Percentiles rank a stretch among this genome's conserved stretches.
Evolutionary conservation across 1,140 invertebrate species (phyloP).

Genomic region (Hestina assimilis): DNA sequence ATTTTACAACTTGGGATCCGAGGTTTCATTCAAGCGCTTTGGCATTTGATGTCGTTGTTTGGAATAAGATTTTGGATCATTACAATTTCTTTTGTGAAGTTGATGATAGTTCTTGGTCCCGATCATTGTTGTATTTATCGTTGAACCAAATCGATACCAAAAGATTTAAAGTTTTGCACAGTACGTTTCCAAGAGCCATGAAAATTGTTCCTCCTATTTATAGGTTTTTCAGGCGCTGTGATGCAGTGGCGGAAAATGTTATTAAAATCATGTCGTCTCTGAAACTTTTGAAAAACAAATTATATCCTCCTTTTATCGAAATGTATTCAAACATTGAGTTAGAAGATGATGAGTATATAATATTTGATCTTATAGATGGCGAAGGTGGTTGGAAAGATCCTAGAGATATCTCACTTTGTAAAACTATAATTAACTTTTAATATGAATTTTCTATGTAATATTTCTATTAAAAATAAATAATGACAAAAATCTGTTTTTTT

Average conservation of each 20-base stretch:
- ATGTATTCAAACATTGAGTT: conserved; percentile 35
- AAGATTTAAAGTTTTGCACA: conserved; percentile 43
- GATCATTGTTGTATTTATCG: conserved; percentile 46
- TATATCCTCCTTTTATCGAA: conserved; percentile 41
- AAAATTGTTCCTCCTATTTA: conserved; percentile 19
- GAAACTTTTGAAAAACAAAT: conserved; percentile 13
- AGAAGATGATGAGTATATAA: conserved; percentile 35
- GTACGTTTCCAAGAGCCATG: conserved; percentile 36
- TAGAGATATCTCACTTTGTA: conserved; percentile 69
- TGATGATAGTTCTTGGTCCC: conserved; percentile 47
- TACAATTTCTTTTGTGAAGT: conserved; percentile 45
- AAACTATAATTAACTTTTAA: conserved; percentile 59
- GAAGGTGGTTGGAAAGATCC: conserved; percentile 50
- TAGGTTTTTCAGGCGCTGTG: conserved; percentile 19
- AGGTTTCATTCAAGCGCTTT: conserved; percentile 35
- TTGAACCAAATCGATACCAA: conserved; percentile 37
- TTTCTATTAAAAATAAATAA: too few relatives aligned
- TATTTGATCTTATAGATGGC: conserved; percentile 35
- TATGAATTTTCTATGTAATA: too few relatives aligned
- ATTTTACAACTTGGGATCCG: conserved; percentile 39
- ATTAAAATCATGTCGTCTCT: conserved; percentile 29
- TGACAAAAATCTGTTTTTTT: too few relatives aligned
- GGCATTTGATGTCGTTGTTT: conserved; percentile 34
- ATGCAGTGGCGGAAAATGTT: conserved; percentile 22
- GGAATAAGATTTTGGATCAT: conserved; percentile 43